Base-by-base conservation (phyloP, 2,888 invertebrate genomes). In the Uropetala carovei region DNA sequence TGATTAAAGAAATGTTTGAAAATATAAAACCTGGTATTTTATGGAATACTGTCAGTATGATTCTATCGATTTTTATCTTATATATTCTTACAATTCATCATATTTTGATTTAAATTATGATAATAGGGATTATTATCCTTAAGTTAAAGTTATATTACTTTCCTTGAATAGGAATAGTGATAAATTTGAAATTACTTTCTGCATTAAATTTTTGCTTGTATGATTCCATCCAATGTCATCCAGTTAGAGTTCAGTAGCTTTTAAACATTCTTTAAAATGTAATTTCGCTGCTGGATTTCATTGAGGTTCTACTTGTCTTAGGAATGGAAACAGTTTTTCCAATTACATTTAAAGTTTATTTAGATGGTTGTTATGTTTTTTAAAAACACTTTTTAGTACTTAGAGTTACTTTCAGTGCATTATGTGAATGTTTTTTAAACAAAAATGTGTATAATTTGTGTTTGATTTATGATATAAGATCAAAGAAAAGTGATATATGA, bases 351-450 rank as follows among this genome's bases (percentile, higher is more conserved):
- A 16, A 75, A 75, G 7, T 75, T 14, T 10, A 13, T 27, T 22
- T 75, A 75, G 75, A 75, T 10, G 5, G 10, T 68, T 75, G 11
- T 75, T 75, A 27, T 75, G 22, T 75, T 75, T 43, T 43, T 43
- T 43, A 11, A 27, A 27, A 27, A 13, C 9, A 75, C 14, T 9
- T 75, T 18, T 75, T 27, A 27, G 27, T 75, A 75, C 27, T 75
- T 75, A 75, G 75, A 75, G 4, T 27, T 27, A 27, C 8, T 22
- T 68, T 75, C 13, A 75, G 75, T 75, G 27, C 75, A 75, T 75
- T 75, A 75, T 75, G 75, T 75, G 75, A 75, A 75, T 75, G 75
- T 75, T 75, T 75, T 75, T 27, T 0, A 13, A 75, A 75, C 22
- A 27, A 75, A 75, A 27, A 14, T 27, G 22, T 75, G 75, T 27